Conservation (phyloP, 2,797 vertebrate genomes). For the Danio aesculapii region DNA sequence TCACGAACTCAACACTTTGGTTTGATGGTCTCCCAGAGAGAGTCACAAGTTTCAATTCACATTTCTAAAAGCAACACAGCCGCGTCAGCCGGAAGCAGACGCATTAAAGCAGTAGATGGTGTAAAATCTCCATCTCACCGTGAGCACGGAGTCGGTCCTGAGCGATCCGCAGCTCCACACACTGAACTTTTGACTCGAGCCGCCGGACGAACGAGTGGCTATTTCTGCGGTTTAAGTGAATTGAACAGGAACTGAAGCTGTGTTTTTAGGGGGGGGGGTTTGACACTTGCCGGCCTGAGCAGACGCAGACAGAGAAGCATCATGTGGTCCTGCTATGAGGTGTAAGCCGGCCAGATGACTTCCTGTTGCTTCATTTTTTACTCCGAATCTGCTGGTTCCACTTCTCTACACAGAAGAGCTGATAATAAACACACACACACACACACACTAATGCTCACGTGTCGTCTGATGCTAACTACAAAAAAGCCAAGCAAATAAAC, state of each 20-base stretch:
- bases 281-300: slow-evolving; percentile 75
- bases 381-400: slow-evolving; percentile 77
- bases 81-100: neutral
- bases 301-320: slow-evolving; percentile 80
- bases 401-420: slow-evolving; percentile 74
- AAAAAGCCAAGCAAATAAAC: too few relatives aligned
- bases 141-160: too few relatives aligned
- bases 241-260: slow-evolving; percentile 75
- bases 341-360: slow-evolving; percentile 80
- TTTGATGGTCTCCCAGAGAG: neutral
- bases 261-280: slow-evolving; percentile 60
- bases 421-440: slow-evolving; percentile 40
- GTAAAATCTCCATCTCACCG: too few relatives aligned
- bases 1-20: neutral
- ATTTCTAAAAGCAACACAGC: neutral
- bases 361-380: slow-evolving; percentile 78
- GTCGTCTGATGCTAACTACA: too few relatives aligned
- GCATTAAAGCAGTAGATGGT: too few relatives aligned
- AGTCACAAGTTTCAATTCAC: slow-evolving; percentile 17
- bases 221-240: slow-evolving; percentile 78
- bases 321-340: slow-evolving; percentile 77
- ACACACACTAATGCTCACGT: too few relatives aligned
- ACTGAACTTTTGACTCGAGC: slow-evolving; percentile 66
- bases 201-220: slow-evolving; percentile 55
- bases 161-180: neutral